Evolutionary conservation across 2,113 vertebrate genomes (phyloP).

Genomic region (Bungarus multicinctus): DNA sequence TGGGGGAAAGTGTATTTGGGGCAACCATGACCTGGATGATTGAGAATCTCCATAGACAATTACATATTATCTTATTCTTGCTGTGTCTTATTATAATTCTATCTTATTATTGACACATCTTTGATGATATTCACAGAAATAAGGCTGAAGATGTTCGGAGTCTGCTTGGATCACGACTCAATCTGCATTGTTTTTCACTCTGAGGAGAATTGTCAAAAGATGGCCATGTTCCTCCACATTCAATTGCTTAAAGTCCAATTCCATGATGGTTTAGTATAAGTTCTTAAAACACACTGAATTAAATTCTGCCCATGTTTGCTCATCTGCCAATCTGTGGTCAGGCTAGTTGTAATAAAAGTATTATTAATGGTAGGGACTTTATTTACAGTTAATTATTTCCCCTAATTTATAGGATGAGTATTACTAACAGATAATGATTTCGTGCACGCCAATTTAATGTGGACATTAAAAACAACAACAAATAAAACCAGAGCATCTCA

Average conservation of each 20-base stretch:
- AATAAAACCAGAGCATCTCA: constrained; percentile 41
- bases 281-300: neutral
- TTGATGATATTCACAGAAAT: neutral
- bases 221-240: neutral
- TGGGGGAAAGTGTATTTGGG: too few relatives aligned
- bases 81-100: too few relatives aligned
- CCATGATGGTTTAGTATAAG: neutral
- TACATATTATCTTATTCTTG: too few relatives aligned
- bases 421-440: neutral
- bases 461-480: neutral
- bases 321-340: neutral
- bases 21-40: too few relatives aligned
- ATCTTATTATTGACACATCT: neutral
- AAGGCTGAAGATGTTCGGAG: neutral
- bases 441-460: neutral
- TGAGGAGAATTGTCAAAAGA: neutral
- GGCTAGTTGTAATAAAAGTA: neutral
- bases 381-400: neutral
- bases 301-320: neutral
- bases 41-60: too few relatives aligned
- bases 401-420: neutral
- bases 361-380: neutral
- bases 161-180: neutral
- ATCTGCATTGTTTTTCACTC: neutral
- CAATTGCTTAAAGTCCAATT: neutral